Percentiles rank a stretch among this genome's conserved stretches.
Evolutionary conservation across 2,797 vertebrate species (phyloP).

Genomic region (Synanceia verrucosa): DNA sequence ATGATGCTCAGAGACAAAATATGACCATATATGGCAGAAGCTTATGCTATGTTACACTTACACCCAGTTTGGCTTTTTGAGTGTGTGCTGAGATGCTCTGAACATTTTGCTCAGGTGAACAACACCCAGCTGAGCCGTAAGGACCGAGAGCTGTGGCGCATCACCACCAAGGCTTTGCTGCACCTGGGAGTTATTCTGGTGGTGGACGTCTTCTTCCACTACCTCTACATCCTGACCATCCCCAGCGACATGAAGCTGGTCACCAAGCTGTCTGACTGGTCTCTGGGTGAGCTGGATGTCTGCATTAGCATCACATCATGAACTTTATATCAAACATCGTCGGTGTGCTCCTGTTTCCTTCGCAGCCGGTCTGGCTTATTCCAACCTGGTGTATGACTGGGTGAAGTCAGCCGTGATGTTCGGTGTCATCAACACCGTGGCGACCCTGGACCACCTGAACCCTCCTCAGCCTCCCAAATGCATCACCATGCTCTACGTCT

Average conservation of each 20-base stretch:
- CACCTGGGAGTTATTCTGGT: constrained; percentile 85
- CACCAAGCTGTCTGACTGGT: constrained; percentile 90
- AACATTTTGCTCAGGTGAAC: constrained; percentile 81
- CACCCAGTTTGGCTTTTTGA: no score
- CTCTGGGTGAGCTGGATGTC: constrained; percentile 86
- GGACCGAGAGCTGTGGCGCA: constrained; percentile 91
- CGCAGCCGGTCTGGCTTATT: constrained; percentile 93
- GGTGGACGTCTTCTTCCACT: constrained; percentile 96
- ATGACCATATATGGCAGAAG: no score
- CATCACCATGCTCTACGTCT: constrained; percentile 97
- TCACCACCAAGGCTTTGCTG: constrained; percentile 85
- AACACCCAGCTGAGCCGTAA: constrained; percentile 85
- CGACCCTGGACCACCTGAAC: constrained; percentile 93
- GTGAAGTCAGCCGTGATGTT: constrained; percentile 96
- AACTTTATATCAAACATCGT: not conserved
- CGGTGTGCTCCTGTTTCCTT: not conserved
- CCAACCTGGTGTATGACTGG: constrained; percentile 97
- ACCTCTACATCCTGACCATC: constrained; percentile 97
- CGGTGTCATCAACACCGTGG: constrained; percentile 91
- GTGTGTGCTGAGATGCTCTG: not conserved
- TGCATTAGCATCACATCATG: not conserved
- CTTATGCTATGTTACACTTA: no score
- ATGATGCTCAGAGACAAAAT: no score
- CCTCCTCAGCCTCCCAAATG: constrained; percentile 95
- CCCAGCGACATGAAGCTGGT: constrained; percentile 92